Evolutionary conservation across 2,113 vertebrate genomes (phyloP), one percentile per base, ranked within the genome.

Genomic region (Cinclus mexicanus): DNA sequence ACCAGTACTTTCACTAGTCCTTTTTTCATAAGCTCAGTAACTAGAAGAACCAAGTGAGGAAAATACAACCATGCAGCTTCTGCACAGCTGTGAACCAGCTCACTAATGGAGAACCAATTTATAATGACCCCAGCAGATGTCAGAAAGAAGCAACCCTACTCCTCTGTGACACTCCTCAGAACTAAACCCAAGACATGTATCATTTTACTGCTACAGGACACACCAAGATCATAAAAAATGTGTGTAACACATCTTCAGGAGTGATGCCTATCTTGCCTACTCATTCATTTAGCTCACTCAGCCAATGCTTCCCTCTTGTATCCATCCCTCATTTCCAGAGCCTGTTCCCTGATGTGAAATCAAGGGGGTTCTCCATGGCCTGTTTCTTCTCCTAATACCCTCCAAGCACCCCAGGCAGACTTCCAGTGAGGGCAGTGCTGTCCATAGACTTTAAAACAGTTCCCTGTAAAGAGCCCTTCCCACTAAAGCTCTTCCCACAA

Each of bases 401-500:
- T 47, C 35, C 14, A 42, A 41, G 20, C 23, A 74, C 11, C 1
- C 19, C 4, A 2, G 21, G 7, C 17, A 83, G 39, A 5, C 7
- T 77, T 93, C 76, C 1, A 4, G n/a, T 50, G 35, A 81, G 5
- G 7, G 5, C 7, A 60, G 23, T 63, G 26, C 9, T 59, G 11
- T 12, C 31, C 3, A 0, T 8, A 24, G 29, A 14, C 13, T 87
- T 23, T 39, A 59, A 28, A 25, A 78, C 2, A 0, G 5, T 14
- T 76, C 28, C 23, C 11, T 3, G 1, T 35, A 33, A 50, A 55
- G 37, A 67, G 33, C n/a, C 6, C 2, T 52, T 28, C 50, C 26
- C 15, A 28, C 15, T 52, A 52, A 52, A 3, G 22, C 5, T 77
- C 35, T 46, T 87, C n/a, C 12, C 42, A 29, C 11, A 74, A 60